These are phyloP conservation scores for Eumeta japonica DNA, from an alignment of 1,140 invertebrate genomes.

Conservation along the genomic window DNA sequence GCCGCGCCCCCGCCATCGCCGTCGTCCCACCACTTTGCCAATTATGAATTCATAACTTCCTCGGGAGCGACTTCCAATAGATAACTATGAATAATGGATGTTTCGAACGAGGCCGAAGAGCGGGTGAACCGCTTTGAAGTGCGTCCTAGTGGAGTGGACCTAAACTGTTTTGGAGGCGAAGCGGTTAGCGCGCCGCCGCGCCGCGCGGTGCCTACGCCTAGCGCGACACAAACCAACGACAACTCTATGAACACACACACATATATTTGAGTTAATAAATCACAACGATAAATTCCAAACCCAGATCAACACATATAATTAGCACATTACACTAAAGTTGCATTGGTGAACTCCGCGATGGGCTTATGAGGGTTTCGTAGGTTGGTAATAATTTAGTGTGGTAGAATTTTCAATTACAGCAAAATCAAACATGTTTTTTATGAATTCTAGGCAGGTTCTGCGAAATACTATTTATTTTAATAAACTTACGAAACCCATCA, in stretches of 20 bases:
- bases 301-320: constrained; percentile 54
- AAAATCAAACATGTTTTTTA: too few species aligned
- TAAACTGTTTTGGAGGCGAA: neutral
- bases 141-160: neutral
- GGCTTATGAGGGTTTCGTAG: constrained; percentile 43
- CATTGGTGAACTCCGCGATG: constrained; percentile 27
- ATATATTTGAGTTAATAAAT: constrained; percentile 54
- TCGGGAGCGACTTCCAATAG: constrained; percentile 22
- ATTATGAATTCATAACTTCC: constrained; percentile 27
- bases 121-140: neutral
- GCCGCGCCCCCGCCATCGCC: constrained; percentile 5
- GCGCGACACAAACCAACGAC: constrained; percentile 4
- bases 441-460: too few species aligned
- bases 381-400: constrained; percentile 11
- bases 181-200: constrained; percentile 1
- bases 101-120: constrained; percentile 8
- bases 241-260: constrained; percentile 49
- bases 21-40: constrained; percentile 10
- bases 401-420: too few species aligned
- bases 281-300: constrained; percentile 55
- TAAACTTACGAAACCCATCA: too few species aligned
- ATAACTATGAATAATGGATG: constrained; percentile 27
- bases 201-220: neutral
- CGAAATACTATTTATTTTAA: too few species aligned
- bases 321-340: constrained; percentile 52